Percentiles rank a stretch among this genome's conserved stretches.
Evolutionary conservation across 2,888 invertebrate species (phyloP).

Genomic region (Mythimna vitellina): DNA sequence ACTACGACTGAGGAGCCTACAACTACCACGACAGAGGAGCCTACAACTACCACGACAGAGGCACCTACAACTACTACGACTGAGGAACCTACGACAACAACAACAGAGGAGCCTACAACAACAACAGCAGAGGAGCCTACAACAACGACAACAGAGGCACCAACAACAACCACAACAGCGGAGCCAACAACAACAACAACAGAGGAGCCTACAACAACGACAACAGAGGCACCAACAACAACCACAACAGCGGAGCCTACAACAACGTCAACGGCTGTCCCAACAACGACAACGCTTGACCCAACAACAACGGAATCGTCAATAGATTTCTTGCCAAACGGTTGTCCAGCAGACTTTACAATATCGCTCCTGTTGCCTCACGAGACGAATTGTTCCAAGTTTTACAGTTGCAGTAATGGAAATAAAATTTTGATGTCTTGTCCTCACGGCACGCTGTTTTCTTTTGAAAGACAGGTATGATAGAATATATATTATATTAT

Average conservation of each 20-base stretch:
- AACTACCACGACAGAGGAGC: slow-evolving; percentile 17
- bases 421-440: slow-evolving; percentile 34
- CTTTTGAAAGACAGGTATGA: slow-evolving; percentile 26
- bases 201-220: not conserved
- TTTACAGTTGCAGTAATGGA: slow-evolving; percentile 64
- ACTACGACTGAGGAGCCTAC: not conserved
- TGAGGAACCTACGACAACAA: not conserved
- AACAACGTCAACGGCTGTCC: slow-evolving; percentile 1
- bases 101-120: slow-evolving; percentile 19
- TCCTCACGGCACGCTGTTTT: slow-evolving; percentile 38
- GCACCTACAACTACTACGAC: slow-evolving; percentile 9
- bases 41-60: slow-evolving; percentile 19
- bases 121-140: slow-evolving; percentile 21
- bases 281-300: slow-evolving; percentile 5
- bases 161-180: slow-evolving; percentile 11
- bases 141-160: slow-evolving; percentile 19
- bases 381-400: slow-evolving; percentile 60
- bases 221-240: slow-evolving; percentile 16
- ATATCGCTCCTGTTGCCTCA: slow-evolving; percentile 49
- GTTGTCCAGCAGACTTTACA: slow-evolving; percentile 56
- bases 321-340: slow-evolving; percentile 48
- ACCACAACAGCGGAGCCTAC: slow-evolving; percentile 5
- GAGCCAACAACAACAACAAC: not conserved
- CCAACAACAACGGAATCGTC: slow-evolving; percentile 9
- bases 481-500: no score